Conservation (phyloP, 2,113 vertebrate genomes). For the Uria aalge region DNA sequence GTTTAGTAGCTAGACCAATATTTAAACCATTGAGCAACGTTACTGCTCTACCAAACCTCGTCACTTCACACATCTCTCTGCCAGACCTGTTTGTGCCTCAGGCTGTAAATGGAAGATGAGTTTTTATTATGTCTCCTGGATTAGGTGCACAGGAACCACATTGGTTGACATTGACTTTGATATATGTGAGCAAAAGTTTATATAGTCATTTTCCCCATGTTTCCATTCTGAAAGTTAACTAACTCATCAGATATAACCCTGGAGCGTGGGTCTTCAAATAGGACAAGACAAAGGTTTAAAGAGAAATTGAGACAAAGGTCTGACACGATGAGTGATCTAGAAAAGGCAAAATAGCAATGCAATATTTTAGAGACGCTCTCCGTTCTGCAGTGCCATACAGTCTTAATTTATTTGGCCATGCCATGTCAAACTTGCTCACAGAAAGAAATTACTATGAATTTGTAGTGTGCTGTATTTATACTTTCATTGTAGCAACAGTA, state of each 20-base stretch:
- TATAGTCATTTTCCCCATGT: constrained; percentile 30
- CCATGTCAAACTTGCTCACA: constrained; percentile 18
- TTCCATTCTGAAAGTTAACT: constrained; percentile 60
- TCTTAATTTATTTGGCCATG: neutral
- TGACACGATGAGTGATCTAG: neutral
- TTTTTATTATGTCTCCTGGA: constrained; percentile 29
- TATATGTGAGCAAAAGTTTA: constrained; percentile 8
- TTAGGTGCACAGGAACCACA: constrained; percentile 22
- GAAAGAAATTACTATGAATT: constrained; percentile 24
- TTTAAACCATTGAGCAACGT: neutral
- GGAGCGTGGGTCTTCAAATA: neutral
- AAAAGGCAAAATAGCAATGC: neutral
- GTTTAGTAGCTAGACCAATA: constrained; percentile 2
- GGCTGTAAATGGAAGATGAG: constrained; percentile 25
- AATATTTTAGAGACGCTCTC: neutral
- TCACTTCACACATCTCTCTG: neutral
- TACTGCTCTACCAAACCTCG: neutral
- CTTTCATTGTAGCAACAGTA: constrained; percentile 3
- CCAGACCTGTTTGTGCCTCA: neutral
- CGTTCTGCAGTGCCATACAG: neutral
- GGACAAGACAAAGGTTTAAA: constrained; percentile 38
- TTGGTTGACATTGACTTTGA: constrained; percentile 14
- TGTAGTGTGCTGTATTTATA: constrained; percentile 24
- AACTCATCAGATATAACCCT: constrained; percentile 58
- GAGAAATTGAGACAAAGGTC: constrained; percentile 20